A percentile compares a stretch with the other conserved stretches of the same genome.
phyloP scores from a whole-genome alignment of 2,888 invertebrate species.

The Entomobrya multifasciata region DNA sequence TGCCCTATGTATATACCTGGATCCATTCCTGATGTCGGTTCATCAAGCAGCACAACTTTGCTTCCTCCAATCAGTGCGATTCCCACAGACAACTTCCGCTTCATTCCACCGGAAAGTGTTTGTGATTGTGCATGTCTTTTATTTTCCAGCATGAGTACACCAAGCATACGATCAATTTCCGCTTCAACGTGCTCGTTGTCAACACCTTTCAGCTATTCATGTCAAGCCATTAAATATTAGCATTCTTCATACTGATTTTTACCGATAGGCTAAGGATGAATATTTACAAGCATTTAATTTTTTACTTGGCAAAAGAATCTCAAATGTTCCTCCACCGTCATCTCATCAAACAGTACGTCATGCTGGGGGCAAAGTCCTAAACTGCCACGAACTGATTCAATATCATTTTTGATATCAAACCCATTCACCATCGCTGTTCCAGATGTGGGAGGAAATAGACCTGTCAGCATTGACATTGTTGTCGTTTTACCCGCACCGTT shows the following conservation, averaged over 20 bases:
- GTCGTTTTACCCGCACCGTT: constrained; percentile 85
- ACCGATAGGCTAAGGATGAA: too few relatives aligned
- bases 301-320: constrained; percentile 91
- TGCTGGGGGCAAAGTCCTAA: constrained; percentile 95
- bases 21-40: constrained; percentile 82
- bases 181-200: constrained; percentile 82
- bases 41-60: constrained; percentile 83
- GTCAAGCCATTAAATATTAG: too few relatives aligned
- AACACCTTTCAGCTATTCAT: constrained; percentile 85
- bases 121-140: constrained; percentile 85
- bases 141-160: constrained; percentile 85
- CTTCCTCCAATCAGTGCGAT: constrained; percentile 85
- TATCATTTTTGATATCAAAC: constrained; percentile 86
- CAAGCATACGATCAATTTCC: constrained; percentile 84
- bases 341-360: constrained; percentile 90
- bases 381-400: constrained; percentile 86
- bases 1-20: too few relatives aligned
- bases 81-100: constrained; percentile 92
- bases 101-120: constrained; percentile 94
- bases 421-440: constrained; percentile 88
- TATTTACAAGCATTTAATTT: too few relatives aligned
- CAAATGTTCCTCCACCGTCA: constrained; percentile 91
- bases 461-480: constrained; percentile 87
- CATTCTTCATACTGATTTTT: too few relatives aligned
- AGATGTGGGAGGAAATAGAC: constrained; percentile 84